phyloP scores from a whole-genome alignment of 2,888 invertebrate genomes.

The Spisula subtruncata region DNA sequence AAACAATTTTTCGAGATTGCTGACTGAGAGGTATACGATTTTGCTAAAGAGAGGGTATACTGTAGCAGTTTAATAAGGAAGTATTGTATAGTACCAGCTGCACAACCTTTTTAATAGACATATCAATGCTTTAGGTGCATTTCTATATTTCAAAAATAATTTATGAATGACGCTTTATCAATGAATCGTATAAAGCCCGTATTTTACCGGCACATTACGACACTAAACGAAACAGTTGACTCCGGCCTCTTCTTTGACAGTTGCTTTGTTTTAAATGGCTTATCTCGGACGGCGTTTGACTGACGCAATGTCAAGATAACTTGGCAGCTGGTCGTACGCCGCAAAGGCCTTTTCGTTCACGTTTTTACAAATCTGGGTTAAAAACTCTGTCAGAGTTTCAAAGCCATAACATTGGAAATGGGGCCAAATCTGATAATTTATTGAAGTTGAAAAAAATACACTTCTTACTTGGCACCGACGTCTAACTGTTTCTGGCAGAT shows the following conservation, averaged over 20 bases:
- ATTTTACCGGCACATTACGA: slow-evolving; percentile 9
- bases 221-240: slow-evolving; percentile 12
- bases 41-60: no score
- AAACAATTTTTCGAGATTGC: not conserved
- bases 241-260: slow-evolving; percentile 35
- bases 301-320: slow-evolving; percentile 60
- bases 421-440: slow-evolving; percentile 58
- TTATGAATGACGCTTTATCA: not conserved
- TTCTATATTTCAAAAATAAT: not conserved
- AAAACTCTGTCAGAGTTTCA: slow-evolving; percentile 49
- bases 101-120: not conserved
- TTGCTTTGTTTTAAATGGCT: slow-evolving; percentile 21
- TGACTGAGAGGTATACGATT: no score
- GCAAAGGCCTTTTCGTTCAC: slow-evolving; percentile 30
- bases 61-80: not conserved
- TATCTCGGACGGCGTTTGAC: slow-evolving; percentile 44
- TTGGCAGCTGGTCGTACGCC: slow-evolving; percentile 43
- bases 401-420: slow-evolving; percentile 48
- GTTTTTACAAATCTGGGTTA: slow-evolving; percentile 44
- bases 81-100: not conserved
- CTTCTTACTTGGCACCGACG: slow-evolving; percentile 44
- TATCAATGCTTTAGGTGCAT: not conserved
- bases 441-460: slow-evolving; percentile 52
- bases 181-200: slow-evolving; percentile 7
- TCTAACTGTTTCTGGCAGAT: slow-evolving; percentile 39